Evolutionary conservation across 2,888 invertebrate species (phyloP).

Genomic region (Rhagonycha fulva): DNA sequence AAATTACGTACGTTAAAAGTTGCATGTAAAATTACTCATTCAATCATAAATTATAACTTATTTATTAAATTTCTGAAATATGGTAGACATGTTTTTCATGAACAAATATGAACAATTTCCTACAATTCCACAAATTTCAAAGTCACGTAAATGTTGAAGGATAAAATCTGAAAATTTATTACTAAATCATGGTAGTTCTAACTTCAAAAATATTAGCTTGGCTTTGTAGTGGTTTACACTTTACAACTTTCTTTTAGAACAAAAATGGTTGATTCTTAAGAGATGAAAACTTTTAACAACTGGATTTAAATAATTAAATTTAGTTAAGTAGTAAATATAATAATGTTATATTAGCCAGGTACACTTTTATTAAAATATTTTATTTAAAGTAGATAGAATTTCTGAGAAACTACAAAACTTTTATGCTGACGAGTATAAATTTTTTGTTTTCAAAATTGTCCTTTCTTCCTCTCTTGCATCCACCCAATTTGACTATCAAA

Average conservation of each 20-base stretch:
- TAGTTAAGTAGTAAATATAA: neutral
- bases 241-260: neutral
- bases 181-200: constrained; percentile 26
- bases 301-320: neutral
- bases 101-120: constrained; percentile 7
- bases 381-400: no score
- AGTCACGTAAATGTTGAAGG: constrained; percentile 27
- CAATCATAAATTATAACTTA: neutral
- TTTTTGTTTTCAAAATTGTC: neutral
- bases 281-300: neutral
- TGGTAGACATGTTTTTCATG: neutral
- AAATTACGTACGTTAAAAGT: neutral
- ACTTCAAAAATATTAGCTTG: constrained; percentile 20
- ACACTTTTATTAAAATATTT: no score
- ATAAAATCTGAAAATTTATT: constrained; percentile 32
- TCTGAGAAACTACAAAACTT: neutral
- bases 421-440: neutral
- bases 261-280: neutral
- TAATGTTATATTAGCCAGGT: neutral
- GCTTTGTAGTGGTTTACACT: neutral
- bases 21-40: neutral
- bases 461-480: neutral
- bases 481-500: neutral
- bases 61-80: neutral
- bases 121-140: constrained; percentile 17